phyloP scores from a whole-genome alignment of 2,797 vertebrate species.

The Loris lydekkerianus region DNA sequence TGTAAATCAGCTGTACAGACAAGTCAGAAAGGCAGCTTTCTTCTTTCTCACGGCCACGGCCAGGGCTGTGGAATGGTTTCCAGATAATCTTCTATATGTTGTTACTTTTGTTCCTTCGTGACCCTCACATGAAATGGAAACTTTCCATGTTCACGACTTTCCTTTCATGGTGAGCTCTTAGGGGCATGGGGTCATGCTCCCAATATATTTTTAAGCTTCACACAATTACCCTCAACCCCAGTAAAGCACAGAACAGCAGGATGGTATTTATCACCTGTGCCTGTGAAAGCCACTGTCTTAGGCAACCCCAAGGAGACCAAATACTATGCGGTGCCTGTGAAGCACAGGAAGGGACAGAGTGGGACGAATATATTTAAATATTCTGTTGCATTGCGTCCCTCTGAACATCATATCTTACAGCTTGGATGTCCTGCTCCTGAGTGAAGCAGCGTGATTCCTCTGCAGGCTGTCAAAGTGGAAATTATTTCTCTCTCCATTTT shows the following conservation, averaged over 20 bases:
- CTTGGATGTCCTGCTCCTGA: conserved; percentile 81
- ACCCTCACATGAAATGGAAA: conserved; percentile 79
- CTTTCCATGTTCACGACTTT: conserved; percentile 76
- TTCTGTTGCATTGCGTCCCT: conserved; percentile 66
- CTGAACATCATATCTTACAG: conserved; percentile 75
- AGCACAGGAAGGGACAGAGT: conserved; percentile 74
- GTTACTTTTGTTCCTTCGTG: conserved; percentile 64
- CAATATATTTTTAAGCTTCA: conserved; percentile 87
- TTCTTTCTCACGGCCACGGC: neutral
- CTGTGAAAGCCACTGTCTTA: conserved; percentile 83
- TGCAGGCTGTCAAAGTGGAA: conserved; percentile 79
- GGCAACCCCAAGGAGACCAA: conserved; percentile 78
- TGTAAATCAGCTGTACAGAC: conserved; percentile 3
- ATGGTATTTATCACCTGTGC: conserved; percentile 86
- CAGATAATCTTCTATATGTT: conserved; percentile 45
- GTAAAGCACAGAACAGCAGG: conserved; percentile 84
- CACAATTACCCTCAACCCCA: conserved; percentile 87
- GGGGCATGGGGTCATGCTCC: conserved; percentile 82
- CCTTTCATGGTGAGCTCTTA: conserved; percentile 78
- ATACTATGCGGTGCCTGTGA: conserved; percentile 80
- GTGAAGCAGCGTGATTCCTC: conserved; percentile 81
- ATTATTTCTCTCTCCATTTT: conserved; percentile 79
- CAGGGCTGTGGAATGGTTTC: conserved; percentile 51
- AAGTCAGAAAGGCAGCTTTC: neutral
- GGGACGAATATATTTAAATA: conserved; percentile 84